Conservation (phyloP, 2,888 invertebrate genomes). For the Sinhomidia bicolor region DNA sequence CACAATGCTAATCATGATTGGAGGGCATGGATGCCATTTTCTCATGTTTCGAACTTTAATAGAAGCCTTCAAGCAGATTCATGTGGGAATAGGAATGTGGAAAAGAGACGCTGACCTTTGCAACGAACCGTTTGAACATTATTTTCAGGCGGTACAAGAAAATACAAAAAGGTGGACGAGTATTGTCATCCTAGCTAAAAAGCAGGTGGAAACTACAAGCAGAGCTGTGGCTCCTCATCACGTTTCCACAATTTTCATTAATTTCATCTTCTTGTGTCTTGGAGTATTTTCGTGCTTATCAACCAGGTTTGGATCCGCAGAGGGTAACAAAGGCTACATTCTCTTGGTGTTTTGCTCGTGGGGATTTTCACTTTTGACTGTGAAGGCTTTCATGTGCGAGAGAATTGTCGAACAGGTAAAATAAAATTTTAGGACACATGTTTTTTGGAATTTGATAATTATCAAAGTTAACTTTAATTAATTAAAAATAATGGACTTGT, state of each 20-base stretch:
- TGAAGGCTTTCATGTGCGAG: conserved; percentile 50
- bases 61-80: conserved; percentile 45
- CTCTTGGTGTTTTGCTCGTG: conserved; percentile 36
- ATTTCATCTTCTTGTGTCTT: conserved; percentile 58
- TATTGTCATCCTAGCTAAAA: neutral
- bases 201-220: conserved; percentile 27
- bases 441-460: no score
- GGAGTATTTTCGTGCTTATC: conserved; percentile 54
- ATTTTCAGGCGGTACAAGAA: neutral
- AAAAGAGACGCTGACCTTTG: neutral
- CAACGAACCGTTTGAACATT: neutral
- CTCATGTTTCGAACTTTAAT: conserved; percentile 29
- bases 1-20: conserved; percentile 54
- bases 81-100: conserved; percentile 22
- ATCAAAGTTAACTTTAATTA: no score
- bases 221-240: conserved; percentile 38
- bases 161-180: conserved; percentile 33
- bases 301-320: neutral
- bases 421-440: no score
- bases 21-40: conserved; percentile 40
- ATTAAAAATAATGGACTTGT: no score
- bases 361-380: conserved; percentile 43
- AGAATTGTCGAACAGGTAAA: conserved; percentile 29
- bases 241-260: conserved; percentile 35
- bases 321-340: conserved; percentile 22